A percentile compares a stretch with the other conserved stretches of the same genome.
These are phyloP conservation scores for Standfussiana lucernea DNA, from an alignment of 2,888 invertebrate genomes.

Conservation along the genomic window DNA sequence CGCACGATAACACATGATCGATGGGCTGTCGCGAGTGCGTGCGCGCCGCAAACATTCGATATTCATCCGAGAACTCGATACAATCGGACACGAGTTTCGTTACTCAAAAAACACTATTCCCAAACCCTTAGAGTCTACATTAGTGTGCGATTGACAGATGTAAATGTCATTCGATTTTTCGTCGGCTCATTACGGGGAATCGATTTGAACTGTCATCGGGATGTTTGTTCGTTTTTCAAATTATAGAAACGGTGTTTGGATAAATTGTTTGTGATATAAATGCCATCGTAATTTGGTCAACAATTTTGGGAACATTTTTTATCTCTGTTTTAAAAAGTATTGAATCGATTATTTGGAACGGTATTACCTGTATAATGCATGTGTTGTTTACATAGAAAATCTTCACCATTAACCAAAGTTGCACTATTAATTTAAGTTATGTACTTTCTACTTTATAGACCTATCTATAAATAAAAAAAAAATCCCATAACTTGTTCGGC, in stretches of 20 bases:
- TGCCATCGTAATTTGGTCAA: conserved; percentile 29
- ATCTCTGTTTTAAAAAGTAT: conserved; percentile 9
- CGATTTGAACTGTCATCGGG: conserved; percentile 77
- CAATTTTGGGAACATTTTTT: conserved; percentile 27
- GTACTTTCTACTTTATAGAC: neutral
- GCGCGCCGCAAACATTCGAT: conserved; percentile 71
- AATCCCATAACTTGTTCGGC: neutral
- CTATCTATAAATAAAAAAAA: neutral
- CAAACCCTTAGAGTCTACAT: conserved; percentile 63
- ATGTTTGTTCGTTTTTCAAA: conserved; percentile 65
- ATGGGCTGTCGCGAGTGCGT: conserved; percentile 78
- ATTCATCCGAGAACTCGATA: conserved; percentile 72
- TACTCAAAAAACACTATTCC: conserved; percentile 68
- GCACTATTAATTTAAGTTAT: neutral
- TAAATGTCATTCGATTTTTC: conserved; percentile 74
- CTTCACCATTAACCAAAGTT: neutral
- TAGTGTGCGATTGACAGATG: conserved; percentile 67
- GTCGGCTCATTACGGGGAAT: conserved; percentile 74
- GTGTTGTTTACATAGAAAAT: neutral
- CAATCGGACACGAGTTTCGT: conserved; percentile 68
- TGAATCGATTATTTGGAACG: conserved; percentile 23
- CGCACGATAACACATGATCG: conserved; percentile 79
- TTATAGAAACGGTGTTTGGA: conserved; percentile 61
- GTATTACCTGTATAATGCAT: conserved; percentile 1
- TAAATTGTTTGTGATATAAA: conserved; percentile 60